Evolutionary conservation across 2,888 invertebrate species (phyloP).

Genomic region (Dermolepida albohirtum): DNA sequence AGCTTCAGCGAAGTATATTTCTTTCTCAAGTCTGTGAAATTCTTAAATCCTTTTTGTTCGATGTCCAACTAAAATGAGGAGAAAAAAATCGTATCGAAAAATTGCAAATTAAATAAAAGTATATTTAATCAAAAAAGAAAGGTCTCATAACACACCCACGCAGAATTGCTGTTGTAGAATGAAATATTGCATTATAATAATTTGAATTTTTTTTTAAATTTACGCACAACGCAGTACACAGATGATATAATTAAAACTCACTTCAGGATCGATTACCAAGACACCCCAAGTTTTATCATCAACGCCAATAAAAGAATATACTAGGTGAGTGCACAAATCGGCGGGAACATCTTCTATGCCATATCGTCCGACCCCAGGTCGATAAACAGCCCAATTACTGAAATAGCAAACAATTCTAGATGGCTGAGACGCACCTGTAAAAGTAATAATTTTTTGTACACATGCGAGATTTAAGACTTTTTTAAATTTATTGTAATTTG

Average conservation of each 20-base stretch:
- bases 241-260: slow-evolving; percentile 56
- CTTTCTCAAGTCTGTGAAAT: slow-evolving; percentile 80
- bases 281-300: slow-evolving; percentile 82
- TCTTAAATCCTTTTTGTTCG: slow-evolving; percentile 79
- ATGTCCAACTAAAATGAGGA: slow-evolving; percentile 75
- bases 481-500: no score
- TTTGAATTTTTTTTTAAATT: no score
- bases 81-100: no score
- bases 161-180: no score
- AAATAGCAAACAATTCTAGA: slow-evolving; percentile 72
- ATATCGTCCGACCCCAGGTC: slow-evolving; percentile 85
- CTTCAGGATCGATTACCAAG: slow-evolving; percentile 84
- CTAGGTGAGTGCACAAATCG: slow-evolving; percentile 85
- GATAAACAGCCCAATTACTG: slow-evolving; percentile 88
- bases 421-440: slow-evolving; percentile 49
- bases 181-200: no score
- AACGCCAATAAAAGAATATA: slow-evolving; percentile 91
- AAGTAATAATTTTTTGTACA: no score
- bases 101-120: no score
- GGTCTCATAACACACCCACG: no score
- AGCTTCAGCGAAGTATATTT: slow-evolving; percentile 81
- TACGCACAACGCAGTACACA: no score
- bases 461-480: no score
- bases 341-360: slow-evolving; percentile 87
- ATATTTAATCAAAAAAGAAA: no score